phyloP scores from a whole-genome alignment of 2,797 vertebrate species.

The Pelochelys cantorii region DNA sequence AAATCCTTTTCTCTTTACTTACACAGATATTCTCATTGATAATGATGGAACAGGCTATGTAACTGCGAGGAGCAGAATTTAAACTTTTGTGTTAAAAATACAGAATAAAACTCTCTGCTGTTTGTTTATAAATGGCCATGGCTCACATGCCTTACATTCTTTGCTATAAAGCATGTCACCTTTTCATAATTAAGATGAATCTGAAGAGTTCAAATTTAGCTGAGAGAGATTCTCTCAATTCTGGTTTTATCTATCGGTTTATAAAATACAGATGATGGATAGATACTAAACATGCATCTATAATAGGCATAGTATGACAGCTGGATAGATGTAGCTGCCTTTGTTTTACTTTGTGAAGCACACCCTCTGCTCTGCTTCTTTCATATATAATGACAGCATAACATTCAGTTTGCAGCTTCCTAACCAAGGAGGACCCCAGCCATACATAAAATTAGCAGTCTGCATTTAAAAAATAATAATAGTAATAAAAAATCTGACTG shows the following conservation, averaged over 20 bases:
- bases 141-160: slow-evolving; percentile 41
- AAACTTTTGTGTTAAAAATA: background rate
- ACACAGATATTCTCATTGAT: background rate
- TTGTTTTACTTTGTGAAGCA: slow-evolving; percentile 50
- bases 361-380: background rate
- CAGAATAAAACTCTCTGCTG: slow-evolving; percentile 14
- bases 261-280: slow-evolving; percentile 66
- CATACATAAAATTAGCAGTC: background rate
- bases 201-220: slow-evolving; percentile 31
- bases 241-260: slow-evolving; percentile 49
- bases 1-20: background rate
- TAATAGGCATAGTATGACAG: background rate
- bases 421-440: background rate
- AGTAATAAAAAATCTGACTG: background rate
- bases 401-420: background rate
- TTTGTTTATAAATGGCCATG: slow-evolving; percentile 29
- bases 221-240: slow-evolving; percentile 47
- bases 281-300: slow-evolving; percentile 15
- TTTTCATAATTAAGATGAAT: slow-evolving; percentile 70
- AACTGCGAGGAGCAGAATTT: background rate
- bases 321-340: slow-evolving; percentile 41
- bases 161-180: slow-evolving; percentile 56
- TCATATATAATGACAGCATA: background rate
- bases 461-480: background rate
- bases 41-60: background rate